A percentile compares a stretch with the other conserved stretches of the same genome.
Conservation (phyloP, 2,797 vertebrate genomes). For the Phylloscopus collybita region DNA sequence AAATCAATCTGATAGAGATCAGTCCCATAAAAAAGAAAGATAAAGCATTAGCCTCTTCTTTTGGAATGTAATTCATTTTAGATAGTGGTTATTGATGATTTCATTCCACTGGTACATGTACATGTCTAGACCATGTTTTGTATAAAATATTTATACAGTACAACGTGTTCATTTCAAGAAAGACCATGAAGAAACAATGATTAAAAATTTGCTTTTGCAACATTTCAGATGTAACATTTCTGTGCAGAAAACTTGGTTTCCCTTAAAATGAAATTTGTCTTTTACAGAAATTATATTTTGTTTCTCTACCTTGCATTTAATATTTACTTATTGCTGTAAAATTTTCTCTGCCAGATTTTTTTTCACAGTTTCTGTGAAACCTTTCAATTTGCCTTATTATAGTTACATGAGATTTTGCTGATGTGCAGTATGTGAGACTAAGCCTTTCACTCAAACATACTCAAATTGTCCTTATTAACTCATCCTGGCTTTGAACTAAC, state of each 20-base stretch:
- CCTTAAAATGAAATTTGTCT: not conserved
- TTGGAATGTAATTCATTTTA: slow-evolving; percentile 91
- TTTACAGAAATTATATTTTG: not conserved
- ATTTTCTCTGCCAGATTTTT: not conserved
- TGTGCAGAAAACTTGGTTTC: not conserved
- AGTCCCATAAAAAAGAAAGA: slow-evolving; percentile 89
- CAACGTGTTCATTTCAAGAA: slow-evolving; percentile 63
- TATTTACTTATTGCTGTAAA: not conserved
- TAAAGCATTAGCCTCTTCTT: slow-evolving; percentile 96
- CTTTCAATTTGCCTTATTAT: not conserved
- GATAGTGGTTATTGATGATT: slow-evolving; percentile 99
- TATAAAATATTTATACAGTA: slow-evolving; percentile 73
- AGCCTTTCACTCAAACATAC: not conserved
- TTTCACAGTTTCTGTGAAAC: not conserved
- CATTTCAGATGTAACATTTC: not conserved
- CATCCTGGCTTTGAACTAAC: not conserved
- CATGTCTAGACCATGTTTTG: slow-evolving; percentile 82
- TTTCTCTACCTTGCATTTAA: not conserved
- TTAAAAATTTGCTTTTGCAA: slow-evolving; percentile 42
- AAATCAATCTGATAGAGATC: slow-evolving; percentile 99
- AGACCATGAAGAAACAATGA: slow-evolving; percentile 40
- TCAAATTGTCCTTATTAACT: not conserved
- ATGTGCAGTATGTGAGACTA: not conserved
- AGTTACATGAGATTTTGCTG: not conserved
- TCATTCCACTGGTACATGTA: slow-evolving; percentile 91